Evolutionary conservation across 2,113 vertebrate species (phyloP).

Genomic region (Cephalopholis sonnerati): DNA sequence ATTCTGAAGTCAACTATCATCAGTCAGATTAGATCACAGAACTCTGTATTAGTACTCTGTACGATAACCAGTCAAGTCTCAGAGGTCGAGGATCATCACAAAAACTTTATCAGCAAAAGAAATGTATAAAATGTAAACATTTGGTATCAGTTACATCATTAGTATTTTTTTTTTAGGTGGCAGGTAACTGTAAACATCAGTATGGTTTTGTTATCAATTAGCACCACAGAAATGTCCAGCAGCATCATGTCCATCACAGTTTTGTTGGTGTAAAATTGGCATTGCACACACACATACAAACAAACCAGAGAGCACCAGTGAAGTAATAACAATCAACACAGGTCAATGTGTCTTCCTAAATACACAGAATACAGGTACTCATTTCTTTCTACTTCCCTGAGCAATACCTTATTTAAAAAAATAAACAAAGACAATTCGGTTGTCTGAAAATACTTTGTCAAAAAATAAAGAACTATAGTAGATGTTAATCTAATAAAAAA

Average conservation of each 20-base stretch:
- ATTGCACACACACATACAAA: constrained; percentile 1
- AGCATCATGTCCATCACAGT: not conserved
- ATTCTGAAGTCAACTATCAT: not conserved
- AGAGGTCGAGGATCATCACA: not conserved
- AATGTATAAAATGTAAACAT: not conserved
- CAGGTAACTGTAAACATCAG: not conserved
- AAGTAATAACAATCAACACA: too few species aligned
- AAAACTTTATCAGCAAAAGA: not conserved
- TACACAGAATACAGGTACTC: too few species aligned
- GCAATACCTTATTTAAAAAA: too few species aligned
- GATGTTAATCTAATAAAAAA: too few species aligned
- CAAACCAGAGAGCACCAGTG: too few species aligned
- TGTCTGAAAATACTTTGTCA: too few species aligned
- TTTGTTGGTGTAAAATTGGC: constrained; percentile 12
- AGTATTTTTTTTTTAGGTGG: too few species aligned
- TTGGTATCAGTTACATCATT: not conserved
- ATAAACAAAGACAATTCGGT: too few species aligned
- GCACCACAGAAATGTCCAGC: not conserved
- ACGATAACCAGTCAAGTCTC: not conserved
- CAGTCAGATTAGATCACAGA: not conserved
- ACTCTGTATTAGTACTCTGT: not conserved
- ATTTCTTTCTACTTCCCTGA: too few species aligned
- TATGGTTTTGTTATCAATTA: not conserved
- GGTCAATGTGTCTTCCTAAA: too few species aligned
- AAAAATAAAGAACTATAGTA: too few species aligned